A percentile compares a stretch with the other conserved stretches of the same genome.
These are phyloP conservation scores for Chauna torquata DNA, from an alignment of 2,113 vertebrate genomes.

Conservation along the genomic window DNA sequence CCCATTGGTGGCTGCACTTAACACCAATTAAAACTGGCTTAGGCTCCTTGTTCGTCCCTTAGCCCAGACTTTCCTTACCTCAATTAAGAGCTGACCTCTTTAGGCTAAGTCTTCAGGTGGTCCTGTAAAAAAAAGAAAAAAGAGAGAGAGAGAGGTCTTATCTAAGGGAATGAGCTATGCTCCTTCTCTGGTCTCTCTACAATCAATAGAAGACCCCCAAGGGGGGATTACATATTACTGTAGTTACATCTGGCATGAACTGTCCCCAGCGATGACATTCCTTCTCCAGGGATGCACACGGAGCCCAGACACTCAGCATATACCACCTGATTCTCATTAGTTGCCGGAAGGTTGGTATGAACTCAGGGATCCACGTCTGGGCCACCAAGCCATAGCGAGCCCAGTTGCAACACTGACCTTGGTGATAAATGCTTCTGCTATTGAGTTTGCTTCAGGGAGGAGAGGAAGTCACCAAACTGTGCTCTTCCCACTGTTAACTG, in stretches of 20 bases:
- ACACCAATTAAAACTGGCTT: neutral
- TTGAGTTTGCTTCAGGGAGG: neutral
- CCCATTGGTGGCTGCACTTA: neutral
- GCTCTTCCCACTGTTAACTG: neutral
- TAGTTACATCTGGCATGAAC: too few relatives aligned
- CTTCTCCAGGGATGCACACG: neutral
- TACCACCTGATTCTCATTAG: neutral
- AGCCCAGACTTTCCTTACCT: neutral
- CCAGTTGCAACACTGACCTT: neutral
- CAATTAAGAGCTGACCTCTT: neutral
- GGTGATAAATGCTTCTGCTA: neutral
- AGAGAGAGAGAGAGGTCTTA: neutral
- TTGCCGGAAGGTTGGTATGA: neutral
- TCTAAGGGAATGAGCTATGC: neutral
- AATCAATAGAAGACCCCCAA: rapidly evolving
- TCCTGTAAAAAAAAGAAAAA: neutral
- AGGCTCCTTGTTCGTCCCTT: neutral
- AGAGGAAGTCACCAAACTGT: neutral
- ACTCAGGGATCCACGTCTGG: neutral
- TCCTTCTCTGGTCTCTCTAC: neutral
- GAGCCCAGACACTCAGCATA: neutral
- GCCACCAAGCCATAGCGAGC: neutral
- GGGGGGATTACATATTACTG: too few relatives aligned
- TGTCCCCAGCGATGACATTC: neutral
- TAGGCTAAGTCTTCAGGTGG: neutral